Evolutionary conservation across 1,140 invertebrate genomes (phyloP), one percentile per base, ranked within the genome.

Genomic region (Subanguina moxae): DNA sequence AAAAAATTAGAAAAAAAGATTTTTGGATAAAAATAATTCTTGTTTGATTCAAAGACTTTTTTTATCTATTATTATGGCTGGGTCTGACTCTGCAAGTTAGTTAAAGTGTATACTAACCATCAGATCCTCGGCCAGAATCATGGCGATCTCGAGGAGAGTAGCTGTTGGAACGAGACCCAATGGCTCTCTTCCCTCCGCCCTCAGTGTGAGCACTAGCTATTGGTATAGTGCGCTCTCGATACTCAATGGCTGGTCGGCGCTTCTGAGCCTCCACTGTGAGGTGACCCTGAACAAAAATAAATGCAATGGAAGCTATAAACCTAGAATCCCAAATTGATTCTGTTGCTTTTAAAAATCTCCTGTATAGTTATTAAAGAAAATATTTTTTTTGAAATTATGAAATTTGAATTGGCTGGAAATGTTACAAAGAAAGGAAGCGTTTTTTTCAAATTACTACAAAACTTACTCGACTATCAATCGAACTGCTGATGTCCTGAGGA

Each of bases 261-360:
- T 78, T 79, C 42, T 68, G 73, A 17, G 79, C 79, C 56, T 82
- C 80, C 17, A 80, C 80, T 19, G 64, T 79, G 42, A 80, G 67
- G 46, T 80, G 80, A 59, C 79, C 78, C 76, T 82, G 45, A 45
- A 78, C 58, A 59, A 46, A 30, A n/a, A 61, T 11, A 56, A 56
- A n/a, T n/a, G n/a, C n/a, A n/a, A n/a, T n/a, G n/a, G n/a, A n/a
- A n/a, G n/a, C n/a, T n/a, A n/a, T n/a, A n/a, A n/a, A n/a, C n/a
- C n/a, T n/a, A n/a, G n/a, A n/a, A n/a, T n/a, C n/a, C n/a, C n/a
- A n/a, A n/a, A n/a, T n/a, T n/a, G n/a, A n/a, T n/a, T n/a, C n/a
- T n/a, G n/a, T n/a, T n/a, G n/a, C n/a, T n/a, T n/a, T n/a, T n/a
- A n/a, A n/a, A n/a, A n/a, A n/a, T n/a, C 45, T 46, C 45, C 45